Conservation (phyloP, 2,888 invertebrate species). For the Drosophila colorata region DNA sequence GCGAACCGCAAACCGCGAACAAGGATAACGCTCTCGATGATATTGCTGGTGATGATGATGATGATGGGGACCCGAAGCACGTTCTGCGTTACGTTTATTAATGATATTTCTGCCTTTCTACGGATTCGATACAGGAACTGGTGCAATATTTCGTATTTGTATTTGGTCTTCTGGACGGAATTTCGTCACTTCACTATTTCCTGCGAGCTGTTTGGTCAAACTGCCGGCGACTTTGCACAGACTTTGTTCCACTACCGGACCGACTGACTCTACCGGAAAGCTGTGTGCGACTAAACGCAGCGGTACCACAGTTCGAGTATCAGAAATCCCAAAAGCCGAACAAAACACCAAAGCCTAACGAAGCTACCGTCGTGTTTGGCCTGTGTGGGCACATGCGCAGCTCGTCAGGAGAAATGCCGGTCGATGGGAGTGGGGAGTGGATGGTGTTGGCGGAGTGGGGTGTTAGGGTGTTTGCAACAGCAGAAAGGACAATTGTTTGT, state of each 20-base stretch:
- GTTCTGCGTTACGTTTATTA: slow-evolving; percentile 55
- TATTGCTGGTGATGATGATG: slow-evolving; percentile 1
- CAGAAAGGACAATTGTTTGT: slow-evolving; percentile 73
- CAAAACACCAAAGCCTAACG: background rate
- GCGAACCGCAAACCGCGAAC: slow-evolving; percentile 38
- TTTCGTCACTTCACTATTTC: slow-evolving; percentile 33
- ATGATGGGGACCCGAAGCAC: slow-evolving; percentile 17
- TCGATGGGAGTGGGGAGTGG: background rate
- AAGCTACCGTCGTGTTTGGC: slow-evolving; percentile 27
- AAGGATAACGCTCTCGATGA: slow-evolving; percentile 5
- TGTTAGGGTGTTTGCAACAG: slow-evolving; percentile 30
- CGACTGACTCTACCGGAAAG: slow-evolving; percentile 57
- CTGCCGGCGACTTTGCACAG: slow-evolving; percentile 18
- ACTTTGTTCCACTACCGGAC: slow-evolving; percentile 46
- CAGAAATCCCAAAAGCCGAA: slow-evolving; percentile 12
- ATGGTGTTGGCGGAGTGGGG: slow-evolving; percentile 1
- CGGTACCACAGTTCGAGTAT: slow-evolving; percentile 4
- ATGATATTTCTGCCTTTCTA: slow-evolving; percentile 42
- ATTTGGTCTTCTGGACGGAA: slow-evolving; percentile 58
- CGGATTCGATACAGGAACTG: slow-evolving; percentile 34
- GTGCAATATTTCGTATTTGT: slow-evolving; percentile 18
- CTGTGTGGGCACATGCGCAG: slow-evolving; percentile 75
- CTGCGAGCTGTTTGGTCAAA: slow-evolving; percentile 4
- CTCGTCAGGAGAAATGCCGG: slow-evolving; percentile 31
- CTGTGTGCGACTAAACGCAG: slow-evolving; percentile 56